Percentiles rank a stretch among this genome's conserved stretches.
Evolutionary conservation across 2,113 vertebrate species (phyloP).

Genomic region (Lamprologus speciosus): DNA sequence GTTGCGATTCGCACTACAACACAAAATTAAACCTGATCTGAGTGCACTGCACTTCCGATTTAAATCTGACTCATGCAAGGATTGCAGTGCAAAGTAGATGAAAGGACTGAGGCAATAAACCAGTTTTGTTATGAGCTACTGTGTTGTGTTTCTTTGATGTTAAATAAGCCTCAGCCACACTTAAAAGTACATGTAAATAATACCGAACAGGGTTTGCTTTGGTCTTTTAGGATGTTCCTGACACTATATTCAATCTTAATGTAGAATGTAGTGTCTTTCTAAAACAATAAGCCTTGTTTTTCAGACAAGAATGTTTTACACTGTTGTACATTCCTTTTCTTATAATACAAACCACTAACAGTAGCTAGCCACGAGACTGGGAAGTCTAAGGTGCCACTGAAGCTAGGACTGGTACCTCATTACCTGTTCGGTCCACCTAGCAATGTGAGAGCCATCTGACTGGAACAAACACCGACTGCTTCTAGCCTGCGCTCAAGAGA

Average conservation of each 20-base stretch:
- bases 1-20: neutral
- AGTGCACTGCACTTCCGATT: neutral
- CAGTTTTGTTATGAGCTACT: conserved; percentile 30
- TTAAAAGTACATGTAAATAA: neutral
- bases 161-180: neutral
- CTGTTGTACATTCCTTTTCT: neutral
- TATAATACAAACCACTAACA: neutral
- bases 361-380: neutral
- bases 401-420: neutral
- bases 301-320: neutral
- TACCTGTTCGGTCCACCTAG: conserved; percentile 92
- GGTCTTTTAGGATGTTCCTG: neutral
- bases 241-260: neutral
- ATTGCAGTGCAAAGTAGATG: neutral
- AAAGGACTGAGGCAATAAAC: conserved; percentile 18
- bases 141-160: conserved; percentile 10
- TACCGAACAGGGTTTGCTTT: neutral
- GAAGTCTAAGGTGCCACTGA: neutral
- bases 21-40: conserved; percentile 13
- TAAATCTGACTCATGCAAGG: conserved; percentile 13
- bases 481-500: conserved; percentile 84
- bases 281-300: neutral
- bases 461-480: conserved; percentile 85
- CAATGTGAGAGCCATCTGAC: conserved; percentile 90
- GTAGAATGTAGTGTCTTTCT: neutral